These are phyloP conservation scores for Trematocara stigmaticum DNA, from an alignment of 2,113 vertebrate genomes.

Conservation along the genomic window DNA sequence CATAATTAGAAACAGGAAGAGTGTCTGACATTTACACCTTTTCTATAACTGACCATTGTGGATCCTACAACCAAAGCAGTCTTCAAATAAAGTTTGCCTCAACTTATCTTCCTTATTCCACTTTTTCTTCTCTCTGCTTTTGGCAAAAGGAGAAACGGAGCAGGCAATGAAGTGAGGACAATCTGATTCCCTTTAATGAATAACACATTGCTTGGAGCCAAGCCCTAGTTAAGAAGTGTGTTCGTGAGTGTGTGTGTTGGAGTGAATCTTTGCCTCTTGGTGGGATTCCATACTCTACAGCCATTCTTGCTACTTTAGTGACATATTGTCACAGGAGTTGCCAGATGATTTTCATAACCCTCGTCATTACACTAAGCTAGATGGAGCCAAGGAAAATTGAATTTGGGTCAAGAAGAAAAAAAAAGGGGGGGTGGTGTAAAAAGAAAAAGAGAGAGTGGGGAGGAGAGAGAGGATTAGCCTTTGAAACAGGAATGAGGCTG, in stretches of 20 bases:
- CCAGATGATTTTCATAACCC: constrained; percentile 62
- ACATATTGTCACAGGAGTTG: constrained; percentile 41
- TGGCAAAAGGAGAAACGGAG: not conserved
- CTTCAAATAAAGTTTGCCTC: not conserved
- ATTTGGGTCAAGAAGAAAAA: constrained; percentile 25
- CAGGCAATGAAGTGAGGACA: constrained; percentile 34
- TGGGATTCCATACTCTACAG: constrained; percentile 12
- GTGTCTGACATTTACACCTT: not conserved
- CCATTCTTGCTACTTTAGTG: constrained; percentile 31
- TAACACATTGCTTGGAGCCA: constrained; percentile 60
- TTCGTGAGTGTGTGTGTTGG: not conserved
- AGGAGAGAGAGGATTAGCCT: constrained; percentile 11
- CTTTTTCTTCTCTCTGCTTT: not conserved
- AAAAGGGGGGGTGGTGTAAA: not conserved
- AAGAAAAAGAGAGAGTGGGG: not conserved
- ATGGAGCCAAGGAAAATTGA: constrained; percentile 57
- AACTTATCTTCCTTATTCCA: not conserved
- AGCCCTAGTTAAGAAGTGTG: not conserved
- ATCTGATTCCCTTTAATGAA: constrained; percentile 65
- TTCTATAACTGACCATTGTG: not conserved
- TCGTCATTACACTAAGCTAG: constrained; percentile 47
- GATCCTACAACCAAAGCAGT: not conserved
- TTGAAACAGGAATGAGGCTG: constrained; percentile 52
- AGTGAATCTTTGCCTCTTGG: not conserved
- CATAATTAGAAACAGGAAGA: not conserved